phyloP scores from a whole-genome alignment of 2,888 invertebrate species.

The Chymomyza fuscimana region DNA sequence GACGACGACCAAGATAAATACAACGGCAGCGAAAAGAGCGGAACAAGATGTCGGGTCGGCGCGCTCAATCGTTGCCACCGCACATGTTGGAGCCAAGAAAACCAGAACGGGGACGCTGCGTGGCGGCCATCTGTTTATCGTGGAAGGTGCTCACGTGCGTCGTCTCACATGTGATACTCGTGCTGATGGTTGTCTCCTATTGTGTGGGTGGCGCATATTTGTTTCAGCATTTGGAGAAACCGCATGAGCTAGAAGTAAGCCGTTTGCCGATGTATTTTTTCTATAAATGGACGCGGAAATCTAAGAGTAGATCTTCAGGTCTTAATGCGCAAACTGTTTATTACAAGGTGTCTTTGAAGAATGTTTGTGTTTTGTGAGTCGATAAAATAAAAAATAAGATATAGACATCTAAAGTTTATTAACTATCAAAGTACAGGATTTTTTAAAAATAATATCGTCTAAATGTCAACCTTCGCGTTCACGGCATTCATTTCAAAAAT shows the following conservation, averaged over 20 bases:
- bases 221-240: constrained; percentile 88
- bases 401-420: too few species aligned
- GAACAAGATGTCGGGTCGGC: constrained; percentile 73
- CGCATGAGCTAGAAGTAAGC: constrained; percentile 86
- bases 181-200: constrained; percentile 93
- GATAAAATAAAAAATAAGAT: too few species aligned
- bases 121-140: constrained; percentile 80
- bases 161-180: constrained; percentile 92
- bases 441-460: too few species aligned
- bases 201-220: constrained; percentile 93
- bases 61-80: constrained; percentile 77
- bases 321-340: too few species aligned
- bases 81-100: constrained; percentile 74
- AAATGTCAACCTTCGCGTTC: too few species aligned
- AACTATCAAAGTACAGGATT: too few species aligned
- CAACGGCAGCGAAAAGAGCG: not conserved
- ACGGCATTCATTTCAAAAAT: too few species aligned
- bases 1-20: constrained; percentile 2
- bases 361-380: too few species aligned
- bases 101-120: constrained; percentile 76
- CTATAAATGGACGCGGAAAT: not conserved
- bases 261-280: not conserved
- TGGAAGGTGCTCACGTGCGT: constrained; percentile 92
- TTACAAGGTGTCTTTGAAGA: too few species aligned
- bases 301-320: too few species aligned